Evolutionary conservation across 1,140 invertebrate species (phyloP).

Genomic region (Drosophila sulfurigaster): DNA sequence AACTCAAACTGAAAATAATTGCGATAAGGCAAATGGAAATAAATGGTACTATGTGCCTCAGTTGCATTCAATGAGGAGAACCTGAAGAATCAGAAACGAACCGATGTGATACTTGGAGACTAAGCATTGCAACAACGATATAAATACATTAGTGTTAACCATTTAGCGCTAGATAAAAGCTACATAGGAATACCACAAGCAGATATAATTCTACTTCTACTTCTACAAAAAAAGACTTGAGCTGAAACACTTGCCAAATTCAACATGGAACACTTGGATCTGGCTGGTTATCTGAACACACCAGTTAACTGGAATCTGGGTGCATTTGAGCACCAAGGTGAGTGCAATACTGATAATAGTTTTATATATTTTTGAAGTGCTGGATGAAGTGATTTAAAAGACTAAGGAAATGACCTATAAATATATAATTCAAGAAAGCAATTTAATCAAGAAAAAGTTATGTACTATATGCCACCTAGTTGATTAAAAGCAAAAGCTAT

Average conservation of each 20-base stretch:
- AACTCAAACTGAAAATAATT: conserved; percentile 46
- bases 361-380: no score
- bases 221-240: conserved; percentile 18
- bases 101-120: conserved; percentile 67
- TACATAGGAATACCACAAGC: conserved; percentile 10
- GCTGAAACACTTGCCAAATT: conserved; percentile 57
- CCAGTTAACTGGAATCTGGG: conserved; percentile 69
- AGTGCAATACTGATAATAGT: conserved; percentile 18
- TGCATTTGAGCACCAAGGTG: conserved; percentile 78
- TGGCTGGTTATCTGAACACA: conserved; percentile 69
- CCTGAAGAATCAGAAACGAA: conserved; percentile 59
- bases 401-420: no score
- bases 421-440: not conserved
- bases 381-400: no score
- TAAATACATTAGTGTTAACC: conserved; percentile 37
- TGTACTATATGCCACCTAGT: not conserved
- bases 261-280: conserved; percentile 79
- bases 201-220: conserved; percentile 8
- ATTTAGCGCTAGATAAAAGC: conserved; percentile 38
- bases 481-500: not conserved
- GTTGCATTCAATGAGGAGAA: conserved; percentile 61
- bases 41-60: conserved; percentile 41
- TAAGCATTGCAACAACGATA: conserved; percentile 64
- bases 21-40: conserved; percentile 56
- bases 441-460: not conserved